phyloP scores from a whole-genome alignment of 1,140 invertebrate genomes.

The Drosophila mayri region DNA sequence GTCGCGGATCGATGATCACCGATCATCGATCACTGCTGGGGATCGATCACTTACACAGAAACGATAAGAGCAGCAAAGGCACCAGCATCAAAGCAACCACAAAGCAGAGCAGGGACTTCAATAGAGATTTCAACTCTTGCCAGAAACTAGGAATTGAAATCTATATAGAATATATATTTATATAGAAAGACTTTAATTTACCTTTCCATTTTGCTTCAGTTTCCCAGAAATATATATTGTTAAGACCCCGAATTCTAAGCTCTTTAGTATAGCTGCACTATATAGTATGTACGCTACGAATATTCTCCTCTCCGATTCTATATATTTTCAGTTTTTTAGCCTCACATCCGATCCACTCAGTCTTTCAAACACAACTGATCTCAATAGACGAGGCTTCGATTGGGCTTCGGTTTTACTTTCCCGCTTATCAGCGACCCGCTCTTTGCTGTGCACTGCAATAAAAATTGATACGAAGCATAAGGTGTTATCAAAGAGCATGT shows the following conservation, averaged over 20 bases:
- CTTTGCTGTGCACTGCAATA: constrained; percentile 37
- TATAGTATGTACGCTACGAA: constrained; percentile 26
- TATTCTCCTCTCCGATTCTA: background rate
- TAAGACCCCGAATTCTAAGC: constrained; percentile 13
- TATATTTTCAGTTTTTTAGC: background rate
- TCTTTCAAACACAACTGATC: constrained; percentile 39
- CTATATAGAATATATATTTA: background rate
- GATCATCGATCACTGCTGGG: constrained; percentile 31
- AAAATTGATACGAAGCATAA: constrained; percentile 25
- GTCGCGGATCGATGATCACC: constrained; percentile 35
- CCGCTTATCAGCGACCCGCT: constrained; percentile 34
- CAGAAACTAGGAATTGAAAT: constrained; percentile 53
- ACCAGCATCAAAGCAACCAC: constrained; percentile 70
- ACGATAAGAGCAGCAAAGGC: constrained; percentile 72
- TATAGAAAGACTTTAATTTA: background rate
- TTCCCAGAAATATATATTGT: background rate
- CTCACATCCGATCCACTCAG: constrained; percentile 23
- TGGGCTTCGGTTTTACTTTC: constrained; percentile 15
- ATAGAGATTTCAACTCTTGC: constrained; percentile 68
- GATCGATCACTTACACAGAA: constrained; percentile 77
- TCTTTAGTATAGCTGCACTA: constrained; percentile 48
- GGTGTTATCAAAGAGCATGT: constrained; percentile 15
- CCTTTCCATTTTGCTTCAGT: constrained; percentile 57
- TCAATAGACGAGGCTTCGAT: constrained; percentile 15
- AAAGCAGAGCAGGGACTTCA: constrained; percentile 77